Evolutionary conservation across 2,113 vertebrate species (phyloP).

Genomic region (Passerina amoena): DNA sequence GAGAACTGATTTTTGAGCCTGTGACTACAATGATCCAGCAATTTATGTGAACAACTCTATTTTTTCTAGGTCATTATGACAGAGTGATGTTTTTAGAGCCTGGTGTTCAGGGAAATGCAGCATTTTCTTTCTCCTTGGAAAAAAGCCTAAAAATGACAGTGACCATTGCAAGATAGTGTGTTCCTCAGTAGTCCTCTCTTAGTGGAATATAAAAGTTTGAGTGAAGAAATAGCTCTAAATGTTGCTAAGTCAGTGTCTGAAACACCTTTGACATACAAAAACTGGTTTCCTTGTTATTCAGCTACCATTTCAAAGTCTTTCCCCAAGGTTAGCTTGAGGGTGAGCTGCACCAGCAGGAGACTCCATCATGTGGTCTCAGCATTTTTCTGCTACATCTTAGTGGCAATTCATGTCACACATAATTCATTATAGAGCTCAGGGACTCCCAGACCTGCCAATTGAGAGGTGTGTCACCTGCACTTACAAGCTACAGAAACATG

Average conservation of each 20-base stretch:
- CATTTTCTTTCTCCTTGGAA: not conserved
- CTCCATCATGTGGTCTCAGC: not conserved
- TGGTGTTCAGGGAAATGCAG: not conserved
- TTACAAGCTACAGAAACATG: not conserved
- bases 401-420: conserved; percentile 13
- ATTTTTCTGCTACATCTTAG: not conserved
- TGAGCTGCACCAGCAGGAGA: not conserved
- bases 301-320: conserved; percentile 22
- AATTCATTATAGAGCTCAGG: not conserved
- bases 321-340: conserved; percentile 45
- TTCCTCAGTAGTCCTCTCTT: not conserved
- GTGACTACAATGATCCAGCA: not conserved
- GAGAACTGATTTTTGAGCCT: not conserved
- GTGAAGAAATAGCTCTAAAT: not conserved
- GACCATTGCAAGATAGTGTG: not conserved
- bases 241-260: conserved; percentile 10
- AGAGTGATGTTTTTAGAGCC: not conserved
- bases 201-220: not conserved
- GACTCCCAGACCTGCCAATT: conserved; percentile 5
- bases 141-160: not conserved
- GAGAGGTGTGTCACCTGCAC: conserved; percentile 10
- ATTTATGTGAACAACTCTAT: not conserved
- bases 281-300: not conserved
- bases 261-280: not conserved
- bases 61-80: not conserved